A percentile compares a stretch with the other conserved stretches of the same genome.
Evolutionary conservation across 2,797 vertebrate genomes (phyloP).

Genomic region (Acipenser transmontanus): DNA sequence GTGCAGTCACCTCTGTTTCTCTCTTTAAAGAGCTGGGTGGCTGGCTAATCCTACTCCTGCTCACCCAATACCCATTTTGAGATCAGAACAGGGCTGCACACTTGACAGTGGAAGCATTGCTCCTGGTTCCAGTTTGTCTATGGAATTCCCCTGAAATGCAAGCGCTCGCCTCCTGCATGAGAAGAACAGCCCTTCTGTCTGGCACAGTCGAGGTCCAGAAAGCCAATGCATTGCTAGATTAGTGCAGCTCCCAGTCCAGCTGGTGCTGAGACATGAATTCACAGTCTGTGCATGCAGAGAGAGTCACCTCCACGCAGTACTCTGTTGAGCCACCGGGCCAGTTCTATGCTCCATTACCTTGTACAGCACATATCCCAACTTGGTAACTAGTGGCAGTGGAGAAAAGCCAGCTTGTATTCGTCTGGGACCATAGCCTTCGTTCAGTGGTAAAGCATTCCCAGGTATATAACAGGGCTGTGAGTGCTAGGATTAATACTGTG

Average conservation of each 20-base stretch:
- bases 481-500: neutral
- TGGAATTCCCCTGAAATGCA: neutral
- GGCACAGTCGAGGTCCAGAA: neutral
- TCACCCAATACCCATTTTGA: neutral
- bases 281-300: neutral
- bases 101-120: neutral
- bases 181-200: slow-evolving; percentile 2
- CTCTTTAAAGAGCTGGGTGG: no score
- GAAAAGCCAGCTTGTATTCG: slow-evolving; percentile 14
- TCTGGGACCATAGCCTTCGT: slow-evolving; percentile 5
- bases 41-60: no score
- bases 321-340: neutral
- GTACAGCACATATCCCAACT: slow-evolving; percentile 8
- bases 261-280: slow-evolving; percentile 4
- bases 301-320: neutral
- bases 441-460: neutral
- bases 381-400: slow-evolving; percentile 12
- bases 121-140: neutral
- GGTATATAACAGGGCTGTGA: neutral
- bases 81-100: neutral
- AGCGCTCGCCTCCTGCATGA: neutral
- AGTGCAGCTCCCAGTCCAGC: neutral
- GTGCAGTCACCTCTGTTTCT: no score
- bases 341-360: slow-evolving; percentile 13
- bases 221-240: neutral